Percentiles rank a stretch among this genome's conserved stretches.
Conservation (phyloP, 2,113 vertebrate genomes). For the Carassius auratus region DNA sequence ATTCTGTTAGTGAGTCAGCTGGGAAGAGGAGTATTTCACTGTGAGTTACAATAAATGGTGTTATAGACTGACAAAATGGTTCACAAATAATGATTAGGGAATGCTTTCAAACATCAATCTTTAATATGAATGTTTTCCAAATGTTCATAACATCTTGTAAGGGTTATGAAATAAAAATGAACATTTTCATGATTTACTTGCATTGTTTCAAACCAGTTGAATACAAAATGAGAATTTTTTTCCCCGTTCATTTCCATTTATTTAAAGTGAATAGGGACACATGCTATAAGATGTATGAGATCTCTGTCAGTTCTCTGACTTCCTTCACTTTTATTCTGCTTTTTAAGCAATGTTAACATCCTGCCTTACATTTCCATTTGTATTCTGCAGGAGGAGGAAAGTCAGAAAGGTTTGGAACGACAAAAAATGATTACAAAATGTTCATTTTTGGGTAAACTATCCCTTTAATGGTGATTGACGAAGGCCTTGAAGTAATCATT, state of each 20-base stretch:
- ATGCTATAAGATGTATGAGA: neutral
- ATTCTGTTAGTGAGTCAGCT: slow-evolving; percentile 23
- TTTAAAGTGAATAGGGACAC: neutral
- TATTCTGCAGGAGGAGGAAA: neutral
- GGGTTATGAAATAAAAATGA: neutral
- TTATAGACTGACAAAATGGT: neutral
- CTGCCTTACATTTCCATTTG: neutral
- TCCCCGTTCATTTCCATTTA: neutral
- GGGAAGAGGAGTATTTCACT: neutral
- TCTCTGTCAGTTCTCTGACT: neutral
- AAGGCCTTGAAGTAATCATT: slow-evolving; percentile 7
- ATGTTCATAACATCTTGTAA: neutral
- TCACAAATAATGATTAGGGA: slow-evolving; percentile 10
- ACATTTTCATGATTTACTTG: neutral
- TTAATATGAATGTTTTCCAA: neutral
- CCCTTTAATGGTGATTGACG: neutral
- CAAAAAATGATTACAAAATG: neutral
- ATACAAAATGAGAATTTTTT: neutral
- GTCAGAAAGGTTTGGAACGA: neutral
- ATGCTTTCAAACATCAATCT: neutral
- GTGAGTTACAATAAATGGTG: neutral
- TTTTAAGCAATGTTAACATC: neutral
- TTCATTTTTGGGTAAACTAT: neutral
- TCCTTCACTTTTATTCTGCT: neutral
- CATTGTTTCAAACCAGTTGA: neutral